Percentiles rank a stretch among this genome's conserved stretches.
phyloP scores from a whole-genome alignment of 2,113 vertebrate species.

The Plectropomus leopardus region DNA sequence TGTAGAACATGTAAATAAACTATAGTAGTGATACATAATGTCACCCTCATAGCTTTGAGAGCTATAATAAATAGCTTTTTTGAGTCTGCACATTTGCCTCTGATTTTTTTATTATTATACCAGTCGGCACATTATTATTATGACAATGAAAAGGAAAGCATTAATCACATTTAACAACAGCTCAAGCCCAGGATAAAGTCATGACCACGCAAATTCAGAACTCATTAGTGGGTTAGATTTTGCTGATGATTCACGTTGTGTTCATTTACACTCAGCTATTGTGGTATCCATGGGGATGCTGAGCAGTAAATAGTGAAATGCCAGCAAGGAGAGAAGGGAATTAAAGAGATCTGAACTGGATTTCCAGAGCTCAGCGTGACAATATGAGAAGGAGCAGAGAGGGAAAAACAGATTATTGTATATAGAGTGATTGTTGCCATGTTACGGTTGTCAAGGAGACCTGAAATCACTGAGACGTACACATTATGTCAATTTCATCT shows the following conservation, averaged over 20 bases:
- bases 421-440: conserved; percentile 79
- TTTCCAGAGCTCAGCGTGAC: conserved; percentile 9
- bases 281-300: conserved; percentile 51
- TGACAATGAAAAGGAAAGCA: not conserved
- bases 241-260: conserved; percentile 53
- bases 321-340: conserved; percentile 21
- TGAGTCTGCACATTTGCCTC: conserved; percentile 37
- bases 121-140: not conserved
- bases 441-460: conserved; percentile 84
- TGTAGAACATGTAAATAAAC: conserved; percentile 77
- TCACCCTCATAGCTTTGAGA: conserved; percentile 57
- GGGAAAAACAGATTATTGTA: conserved; percentile 61
- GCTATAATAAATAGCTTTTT: conserved; percentile 74
- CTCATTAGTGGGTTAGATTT: conserved; percentile 36
- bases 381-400: conserved; percentile 17
- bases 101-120: conserved; percentile 16
- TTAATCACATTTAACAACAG: not conserved
- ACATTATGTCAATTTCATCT: conserved; percentile 49
- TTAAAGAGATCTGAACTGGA: conserved; percentile 26
- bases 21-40: conserved; percentile 57
- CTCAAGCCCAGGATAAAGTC: conserved; percentile 17
- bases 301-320: conserved; percentile 16
- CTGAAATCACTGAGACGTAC: conserved; percentile 59
- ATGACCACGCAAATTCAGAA: conserved; percentile 36
- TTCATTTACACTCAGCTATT: conserved; percentile 33